A percentile compares a stretch with the other conserved stretches of the same genome.
These are phyloP conservation scores for Coecobrya sp. DNA, from an alignment of 2,888 invertebrate genomes.

Conservation along the genomic window DNA sequence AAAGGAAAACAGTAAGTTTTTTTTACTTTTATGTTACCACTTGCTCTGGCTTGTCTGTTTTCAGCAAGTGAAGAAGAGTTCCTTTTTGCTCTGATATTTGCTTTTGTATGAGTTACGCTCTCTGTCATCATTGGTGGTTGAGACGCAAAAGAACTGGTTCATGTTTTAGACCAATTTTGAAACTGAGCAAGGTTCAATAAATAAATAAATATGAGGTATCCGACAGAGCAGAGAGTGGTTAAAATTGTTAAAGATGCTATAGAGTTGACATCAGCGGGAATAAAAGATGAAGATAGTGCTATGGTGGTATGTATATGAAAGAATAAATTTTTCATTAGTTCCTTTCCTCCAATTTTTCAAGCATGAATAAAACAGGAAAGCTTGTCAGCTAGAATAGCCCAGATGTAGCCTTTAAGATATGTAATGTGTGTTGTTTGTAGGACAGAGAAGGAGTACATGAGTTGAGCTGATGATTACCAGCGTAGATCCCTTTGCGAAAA, in stretches of 20 bases:
- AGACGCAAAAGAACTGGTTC: neutral
- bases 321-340: constrained; percentile 52
- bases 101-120: neutral
- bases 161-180: neutral
- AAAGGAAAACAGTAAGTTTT: constrained; percentile 95
- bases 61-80: neutral
- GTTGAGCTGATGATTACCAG: neutral
- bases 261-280: neutral
- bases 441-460: neutral
- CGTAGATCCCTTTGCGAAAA: neutral
- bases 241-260: neutral
- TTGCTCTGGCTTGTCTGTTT: neutral
- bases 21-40: neutral
- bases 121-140: neutral
- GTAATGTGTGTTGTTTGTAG: too few relatives aligned
- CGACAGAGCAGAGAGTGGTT: neutral
- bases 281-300: constrained; percentile 11
- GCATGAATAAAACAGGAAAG: constrained; percentile 33
- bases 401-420: neutral
- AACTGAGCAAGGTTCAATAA: neutral
- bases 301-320: neutral
- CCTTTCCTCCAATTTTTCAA: constrained; percentile 34
- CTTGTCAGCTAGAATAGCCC: neutral
- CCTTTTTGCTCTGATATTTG: neutral
- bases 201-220: constrained; percentile 14